Percentiles rank a stretch among this genome's conserved stretches.
Evolutionary conservation across 2,797 vertebrate genomes (phyloP).

Genomic region (Lerista edwardsae): DNA sequence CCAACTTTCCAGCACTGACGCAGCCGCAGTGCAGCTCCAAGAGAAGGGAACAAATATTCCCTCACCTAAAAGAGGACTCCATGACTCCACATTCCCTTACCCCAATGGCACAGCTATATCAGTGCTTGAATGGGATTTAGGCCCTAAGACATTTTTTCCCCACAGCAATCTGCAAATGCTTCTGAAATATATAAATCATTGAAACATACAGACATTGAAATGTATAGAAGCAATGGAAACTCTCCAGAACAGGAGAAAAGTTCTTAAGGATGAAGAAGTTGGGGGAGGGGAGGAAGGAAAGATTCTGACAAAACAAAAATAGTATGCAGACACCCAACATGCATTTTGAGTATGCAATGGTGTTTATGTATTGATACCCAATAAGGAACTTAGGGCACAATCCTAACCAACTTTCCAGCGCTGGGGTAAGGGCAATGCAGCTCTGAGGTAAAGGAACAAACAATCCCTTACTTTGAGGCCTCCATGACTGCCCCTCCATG

Average conservation of each 20-base stretch:
- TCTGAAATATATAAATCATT: neutral
- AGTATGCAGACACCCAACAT: neutral
- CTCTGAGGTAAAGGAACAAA: too few relatives aligned
- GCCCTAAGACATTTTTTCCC: neutral
- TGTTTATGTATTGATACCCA: neutral
- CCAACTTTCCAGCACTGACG: too few relatives aligned
- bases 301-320: neutral
- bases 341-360: neutral
- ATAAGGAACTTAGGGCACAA: too few relatives aligned
- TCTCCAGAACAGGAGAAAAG: neutral
- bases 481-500: too few relatives aligned
- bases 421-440: too few relatives aligned
- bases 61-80: neutral
- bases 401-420: too few relatives aligned
- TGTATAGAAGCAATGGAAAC: neutral
- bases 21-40: too few relatives aligned
- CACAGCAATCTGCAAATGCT: conserved; percentile 16
- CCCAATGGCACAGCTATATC: neutral
- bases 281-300: neutral
- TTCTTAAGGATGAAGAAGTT: neutral
- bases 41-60: too few relatives aligned
- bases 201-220: neutral
- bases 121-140: neutral
- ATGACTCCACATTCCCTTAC: neutral
- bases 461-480: too few relatives aligned